Percentiles rank a stretch among this genome's conserved stretches.
These are phyloP conservation scores for Eutolmus rufibarbis DNA, from an alignment of 2,888 invertebrate genomes.

Conservation along the genomic window DNA sequence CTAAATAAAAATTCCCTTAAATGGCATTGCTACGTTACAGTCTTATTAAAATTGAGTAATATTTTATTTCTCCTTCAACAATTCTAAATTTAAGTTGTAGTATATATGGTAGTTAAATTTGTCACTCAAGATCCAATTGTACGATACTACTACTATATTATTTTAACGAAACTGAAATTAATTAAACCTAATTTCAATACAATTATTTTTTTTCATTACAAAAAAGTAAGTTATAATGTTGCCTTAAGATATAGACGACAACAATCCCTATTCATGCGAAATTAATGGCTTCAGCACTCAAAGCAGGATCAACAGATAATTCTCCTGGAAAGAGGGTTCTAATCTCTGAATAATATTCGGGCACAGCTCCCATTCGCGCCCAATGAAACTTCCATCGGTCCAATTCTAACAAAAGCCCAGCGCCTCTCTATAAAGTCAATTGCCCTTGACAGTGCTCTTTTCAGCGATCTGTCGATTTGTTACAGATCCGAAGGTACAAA, in stretches of 20 bases:
- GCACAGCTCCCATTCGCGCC: neutral
- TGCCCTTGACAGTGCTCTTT: constrained; percentile 36
- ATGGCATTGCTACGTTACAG: too few species aligned
- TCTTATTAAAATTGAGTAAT: too few species aligned
- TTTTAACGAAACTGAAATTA: neutral
- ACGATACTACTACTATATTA: too few species aligned
- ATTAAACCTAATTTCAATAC: neutral
- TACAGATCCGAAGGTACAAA: constrained; percentile 13
- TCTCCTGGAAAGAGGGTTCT: neutral
- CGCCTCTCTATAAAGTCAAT: constrained; percentile 36
- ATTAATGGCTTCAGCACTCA: neutral
- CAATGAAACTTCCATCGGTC: neutral
- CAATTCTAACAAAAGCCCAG: neutral
- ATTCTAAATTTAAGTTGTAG: too few species aligned
- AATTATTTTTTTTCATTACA: neutral
- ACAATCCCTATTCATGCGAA: neutral
- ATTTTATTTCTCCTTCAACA: too few species aligned
- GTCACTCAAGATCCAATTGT: too few species aligned
- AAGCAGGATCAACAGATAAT: neutral
- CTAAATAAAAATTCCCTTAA: too few species aligned
- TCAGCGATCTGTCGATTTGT: constrained; percentile 12
- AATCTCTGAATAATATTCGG: neutral
- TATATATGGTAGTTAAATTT: too few species aligned
- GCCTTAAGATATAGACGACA: neutral
- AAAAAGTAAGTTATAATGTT: neutral